These are phyloP conservation scores for Galeopterus variegatus DNA, from an alignment of 2,113 vertebrate species.

Conservation along the genomic window DNA sequence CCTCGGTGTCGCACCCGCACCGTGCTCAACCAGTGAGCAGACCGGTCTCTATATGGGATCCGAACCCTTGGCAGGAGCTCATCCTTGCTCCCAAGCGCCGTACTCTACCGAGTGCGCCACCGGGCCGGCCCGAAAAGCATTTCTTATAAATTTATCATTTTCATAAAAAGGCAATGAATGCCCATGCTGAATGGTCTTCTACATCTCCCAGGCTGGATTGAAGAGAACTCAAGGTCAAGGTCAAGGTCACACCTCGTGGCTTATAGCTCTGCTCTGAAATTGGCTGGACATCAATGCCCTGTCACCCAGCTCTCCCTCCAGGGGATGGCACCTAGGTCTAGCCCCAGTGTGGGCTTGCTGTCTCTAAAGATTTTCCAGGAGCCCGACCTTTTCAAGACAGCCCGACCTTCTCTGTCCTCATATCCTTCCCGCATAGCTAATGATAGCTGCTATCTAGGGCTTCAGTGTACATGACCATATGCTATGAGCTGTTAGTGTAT, in stretches of 20 bases:
- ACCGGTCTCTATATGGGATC: no score
- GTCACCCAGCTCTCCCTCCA: background rate
- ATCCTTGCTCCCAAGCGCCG: no score
- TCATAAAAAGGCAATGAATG: background rate
- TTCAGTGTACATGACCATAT: background rate
- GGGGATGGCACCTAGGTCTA: background rate
- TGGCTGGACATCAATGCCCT: background rate
- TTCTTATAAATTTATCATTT: slow-evolving; percentile 21
- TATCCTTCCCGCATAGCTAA: background rate
- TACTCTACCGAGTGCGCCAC: no score
- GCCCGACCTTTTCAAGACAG: background rate
- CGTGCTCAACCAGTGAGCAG: no score
- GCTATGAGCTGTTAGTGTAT: background rate
- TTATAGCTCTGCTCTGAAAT: background rate
- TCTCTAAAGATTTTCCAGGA: background rate
- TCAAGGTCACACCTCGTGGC: background rate
- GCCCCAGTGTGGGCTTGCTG: background rate
- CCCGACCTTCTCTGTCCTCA: background rate
- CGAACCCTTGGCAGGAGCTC: no score
- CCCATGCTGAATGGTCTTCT: background rate
- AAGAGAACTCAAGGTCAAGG: slow-evolving; percentile 30
- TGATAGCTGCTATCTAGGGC: background rate
- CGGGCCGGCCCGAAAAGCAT: no score
- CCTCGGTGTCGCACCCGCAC: no score
- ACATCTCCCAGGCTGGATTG: background rate